Evolutionary conservation across 2,797 vertebrate species (phyloP).

Genomic region (Sebastes kiyomatsui): DNA sequence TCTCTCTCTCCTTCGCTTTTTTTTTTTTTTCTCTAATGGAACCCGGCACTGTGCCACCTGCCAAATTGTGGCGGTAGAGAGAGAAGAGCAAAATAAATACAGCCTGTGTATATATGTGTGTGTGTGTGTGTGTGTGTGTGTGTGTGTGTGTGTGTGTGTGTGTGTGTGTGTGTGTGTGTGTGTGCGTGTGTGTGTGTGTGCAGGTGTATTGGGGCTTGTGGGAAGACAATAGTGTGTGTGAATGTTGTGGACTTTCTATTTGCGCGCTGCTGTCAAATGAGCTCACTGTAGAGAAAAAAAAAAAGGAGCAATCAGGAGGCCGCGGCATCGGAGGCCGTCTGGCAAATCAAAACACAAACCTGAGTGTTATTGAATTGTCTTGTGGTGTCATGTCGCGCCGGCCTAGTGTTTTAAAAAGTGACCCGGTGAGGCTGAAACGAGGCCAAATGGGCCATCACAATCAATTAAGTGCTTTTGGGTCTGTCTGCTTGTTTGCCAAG

Average conservation of each 20-base stretch:
- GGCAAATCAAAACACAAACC: conserved; percentile 44
- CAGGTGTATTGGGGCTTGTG: neutral
- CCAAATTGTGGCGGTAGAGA: conserved; percentile 57
- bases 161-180: neutral
- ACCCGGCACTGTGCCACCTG: conserved; percentile 64
- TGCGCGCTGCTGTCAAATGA: conserved; percentile 48
- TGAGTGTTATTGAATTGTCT: conserved; percentile 49
- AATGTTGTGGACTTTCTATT: conserved; percentile 47
- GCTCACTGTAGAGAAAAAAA: conserved; percentile 24
- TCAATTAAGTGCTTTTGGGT: conserved; percentile 60
- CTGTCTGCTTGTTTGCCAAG: conserved; percentile 39
- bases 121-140: neutral
- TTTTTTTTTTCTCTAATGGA: conserved; percentile 50
- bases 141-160: conserved; percentile 2
- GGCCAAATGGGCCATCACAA: conserved; percentile 56
- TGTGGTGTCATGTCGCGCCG: neutral
- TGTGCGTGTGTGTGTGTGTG: conserved; percentile 4
- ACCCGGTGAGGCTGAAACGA: conserved; percentile 24
- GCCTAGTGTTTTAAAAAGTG: conserved; percentile 40
- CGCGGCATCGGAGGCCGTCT: neutral
- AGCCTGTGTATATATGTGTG: neutral
- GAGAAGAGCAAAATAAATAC: conserved; percentile 53
- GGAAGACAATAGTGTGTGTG: conserved; percentile 25
- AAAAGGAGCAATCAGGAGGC: conserved; percentile 37
- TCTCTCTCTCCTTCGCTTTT: neutral